Conservation (phyloP, 2,888 invertebrate genomes). For the Euclidia mi region DNA sequence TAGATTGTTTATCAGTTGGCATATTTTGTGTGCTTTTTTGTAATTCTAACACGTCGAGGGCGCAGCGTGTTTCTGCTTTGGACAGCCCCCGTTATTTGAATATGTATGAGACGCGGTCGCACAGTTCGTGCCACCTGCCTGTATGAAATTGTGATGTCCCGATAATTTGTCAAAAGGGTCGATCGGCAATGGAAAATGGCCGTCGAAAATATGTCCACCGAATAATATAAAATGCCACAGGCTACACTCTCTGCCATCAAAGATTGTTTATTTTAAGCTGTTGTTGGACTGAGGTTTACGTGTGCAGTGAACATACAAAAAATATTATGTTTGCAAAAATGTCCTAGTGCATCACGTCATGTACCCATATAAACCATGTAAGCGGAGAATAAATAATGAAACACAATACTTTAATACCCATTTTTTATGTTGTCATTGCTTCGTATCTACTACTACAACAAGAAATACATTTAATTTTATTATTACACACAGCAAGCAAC, state of each 20-base stretch:
- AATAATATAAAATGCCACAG: conserved; percentile 71
- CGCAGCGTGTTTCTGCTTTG: conserved; percentile 84
- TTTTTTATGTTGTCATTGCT: too few relatives aligned
- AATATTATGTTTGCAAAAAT: too few relatives aligned
- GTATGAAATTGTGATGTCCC: conserved; percentile 88
- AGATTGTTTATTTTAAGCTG: conserved; percentile 70
- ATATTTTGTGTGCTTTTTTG: conserved; percentile 77
- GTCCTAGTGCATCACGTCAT: too few relatives aligned
- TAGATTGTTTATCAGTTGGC: conserved; percentile 76
- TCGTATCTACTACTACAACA: too few relatives aligned
- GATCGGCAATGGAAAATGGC: conserved; percentile 84
- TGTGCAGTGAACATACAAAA: too few relatives aligned
- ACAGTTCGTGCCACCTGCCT: conserved; percentile 78
- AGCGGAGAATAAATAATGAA: too few relatives aligned
- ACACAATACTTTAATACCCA: too few relatives aligned
- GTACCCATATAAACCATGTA: too few relatives aligned
- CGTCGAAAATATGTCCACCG: conserved; percentile 74
- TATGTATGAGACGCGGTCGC: conserved; percentile 84
- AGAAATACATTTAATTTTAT: too few relatives aligned
- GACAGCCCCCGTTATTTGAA: conserved; percentile 83
- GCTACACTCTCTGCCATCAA: conserved; percentile 63
- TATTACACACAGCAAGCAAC: too few relatives aligned
- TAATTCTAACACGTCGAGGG: conserved; percentile 83
- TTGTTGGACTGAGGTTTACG: too few relatives aligned
- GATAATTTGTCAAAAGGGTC: conserved; percentile 89